A percentile compares a stretch with the other conserved stretches of the same genome.
Conservation (phyloP, 1,140 invertebrate genomes). For the Lasioglossum baleicum region DNA sequence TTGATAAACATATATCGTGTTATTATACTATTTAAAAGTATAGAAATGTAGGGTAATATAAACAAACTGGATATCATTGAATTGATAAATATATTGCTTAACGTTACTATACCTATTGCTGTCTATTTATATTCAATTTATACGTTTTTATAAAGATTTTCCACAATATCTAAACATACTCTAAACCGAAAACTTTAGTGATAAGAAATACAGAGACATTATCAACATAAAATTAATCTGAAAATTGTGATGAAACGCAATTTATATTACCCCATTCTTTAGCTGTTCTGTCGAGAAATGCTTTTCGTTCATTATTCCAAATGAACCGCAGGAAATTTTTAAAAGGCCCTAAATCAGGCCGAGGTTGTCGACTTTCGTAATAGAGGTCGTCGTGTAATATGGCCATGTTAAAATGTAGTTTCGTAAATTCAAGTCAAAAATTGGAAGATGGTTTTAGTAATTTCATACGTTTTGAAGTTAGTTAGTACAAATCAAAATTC, state of each 20-base stretch:
- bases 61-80: no score
- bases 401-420: slow-evolving; percentile 55
- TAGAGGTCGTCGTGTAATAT: slow-evolving; percentile 72
- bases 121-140: no score
- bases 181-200: background rate
- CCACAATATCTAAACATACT: background rate
- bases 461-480: background rate
- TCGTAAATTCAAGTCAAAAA: no score
- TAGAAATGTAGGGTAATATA: no score
- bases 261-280: slow-evolving; percentile 85
- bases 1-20: no score
- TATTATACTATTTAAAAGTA: no score
- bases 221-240: background rate
- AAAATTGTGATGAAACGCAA: background rate
- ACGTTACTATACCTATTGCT: no score
- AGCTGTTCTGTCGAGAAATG: slow-evolving; percentile 85
- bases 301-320: slow-evolving; percentile 84
- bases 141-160: background rate
- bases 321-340: slow-evolving; percentile 75
- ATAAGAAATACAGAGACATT: background rate
- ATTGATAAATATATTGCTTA: no score
- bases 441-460: background rate
- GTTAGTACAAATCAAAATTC: background rate
- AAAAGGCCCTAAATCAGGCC: slow-evolving; percentile 64
- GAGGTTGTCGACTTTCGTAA: slow-evolving; percentile 69